Conservation (phyloP, 53 echinoderm and acorn worm genomes). For the Paracentrotus lividus region DNA sequence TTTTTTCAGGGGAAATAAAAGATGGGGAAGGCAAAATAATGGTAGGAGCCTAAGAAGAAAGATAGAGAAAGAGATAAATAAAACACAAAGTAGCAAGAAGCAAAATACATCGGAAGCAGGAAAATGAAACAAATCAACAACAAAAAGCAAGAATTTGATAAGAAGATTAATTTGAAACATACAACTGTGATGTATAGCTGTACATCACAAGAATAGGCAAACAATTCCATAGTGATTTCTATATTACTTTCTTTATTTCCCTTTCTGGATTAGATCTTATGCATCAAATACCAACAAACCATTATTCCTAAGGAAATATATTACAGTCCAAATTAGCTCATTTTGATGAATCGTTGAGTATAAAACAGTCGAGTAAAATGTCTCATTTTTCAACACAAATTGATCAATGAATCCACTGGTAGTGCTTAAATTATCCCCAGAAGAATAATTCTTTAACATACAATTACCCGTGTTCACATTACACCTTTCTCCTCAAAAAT, state of each 20-base stretch:
- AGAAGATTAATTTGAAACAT: too few species aligned
- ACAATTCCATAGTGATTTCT: too few species aligned
- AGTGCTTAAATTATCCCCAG: background rate
- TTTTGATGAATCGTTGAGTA: background rate
- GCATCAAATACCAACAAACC: too few species aligned
- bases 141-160: too few species aligned
- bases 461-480: background rate
- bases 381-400: background rate
- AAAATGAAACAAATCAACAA: too few species aligned
- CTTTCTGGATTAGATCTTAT: too few species aligned
- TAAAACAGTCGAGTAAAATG: background rate
- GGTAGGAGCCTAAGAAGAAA: background rate
- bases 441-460: background rate
- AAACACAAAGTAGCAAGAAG: too few species aligned
- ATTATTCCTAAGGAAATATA: background rate
- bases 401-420: background rate
- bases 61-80: too few species aligned
- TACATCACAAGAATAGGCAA: too few species aligned
- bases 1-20: background rate
- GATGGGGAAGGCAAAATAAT: background rate
- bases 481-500: background rate
- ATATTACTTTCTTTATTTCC: too few species aligned
- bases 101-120: too few species aligned
- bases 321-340: background rate
- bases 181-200: too few species aligned